A percentile compares a stretch with the other conserved stretches of the same genome.
Conservation (phyloP, 2,888 invertebrate species). For the Sialis fuliginosa region DNA sequence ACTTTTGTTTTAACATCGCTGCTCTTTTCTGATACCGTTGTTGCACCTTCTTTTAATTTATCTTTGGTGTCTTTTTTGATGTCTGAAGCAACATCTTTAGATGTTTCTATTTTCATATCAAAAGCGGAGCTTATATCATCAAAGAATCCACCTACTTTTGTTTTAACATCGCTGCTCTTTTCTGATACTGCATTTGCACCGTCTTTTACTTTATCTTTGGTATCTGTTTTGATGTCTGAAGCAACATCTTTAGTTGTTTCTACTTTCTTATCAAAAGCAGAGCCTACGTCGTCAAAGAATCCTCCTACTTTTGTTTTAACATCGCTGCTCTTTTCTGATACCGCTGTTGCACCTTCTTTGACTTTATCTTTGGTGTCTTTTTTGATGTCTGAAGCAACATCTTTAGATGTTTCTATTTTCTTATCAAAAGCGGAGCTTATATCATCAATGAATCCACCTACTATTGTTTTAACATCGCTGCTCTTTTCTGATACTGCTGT, state of each 20-base stretch:
- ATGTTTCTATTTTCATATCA: conserved; percentile 2
- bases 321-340: conserved; percentile 11
- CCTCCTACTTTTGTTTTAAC: neutral
- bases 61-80: neutral
- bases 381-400: conserved; percentile 6
- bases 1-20: conserved; percentile 8
- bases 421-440: conserved; percentile 7
- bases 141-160: conserved; percentile 3
- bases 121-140: conserved; percentile 5
- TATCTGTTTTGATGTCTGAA: conserved; percentile 15
- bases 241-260: conserved; percentile 3
- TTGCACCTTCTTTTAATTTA: conserved; percentile 3
- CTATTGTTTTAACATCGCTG: too few relatives aligned
- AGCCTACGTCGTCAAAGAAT: neutral
- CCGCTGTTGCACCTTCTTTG: conserved; percentile 10
- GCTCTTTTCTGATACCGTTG: conserved; percentile 5
- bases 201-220: conserved; percentile 11
- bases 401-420: conserved; percentile 10
- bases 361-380: conserved; percentile 8
- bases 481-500: conserved; percentile 9
- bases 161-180: neutral
- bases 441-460: too few relatives aligned
- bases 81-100: conserved; percentile 4
- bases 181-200: neutral
- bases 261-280: conserved; percentile 1